Evolutionary conservation across 2,113 vertebrate species (phyloP).

Genomic region (Oenanthe melanoleuca): DNA sequence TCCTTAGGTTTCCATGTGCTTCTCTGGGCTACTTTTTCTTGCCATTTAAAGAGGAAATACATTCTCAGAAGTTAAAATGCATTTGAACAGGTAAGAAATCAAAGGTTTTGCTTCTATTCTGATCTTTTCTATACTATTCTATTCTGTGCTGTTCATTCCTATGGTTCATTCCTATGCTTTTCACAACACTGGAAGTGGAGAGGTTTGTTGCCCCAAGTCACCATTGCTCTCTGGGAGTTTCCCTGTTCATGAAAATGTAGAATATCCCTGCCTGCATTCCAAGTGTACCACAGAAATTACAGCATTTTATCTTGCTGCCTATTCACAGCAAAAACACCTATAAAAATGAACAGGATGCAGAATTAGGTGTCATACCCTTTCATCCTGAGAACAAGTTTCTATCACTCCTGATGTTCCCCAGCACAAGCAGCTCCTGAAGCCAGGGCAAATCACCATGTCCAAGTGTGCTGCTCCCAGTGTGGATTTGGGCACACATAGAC

Average conservation of each 20-base stretch:
- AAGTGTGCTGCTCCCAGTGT: not conserved
- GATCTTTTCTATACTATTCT: not conserved
- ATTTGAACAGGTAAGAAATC: not conserved
- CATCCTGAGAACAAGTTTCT: not conserved
- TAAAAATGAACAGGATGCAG: not conserved
- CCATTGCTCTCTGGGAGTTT: not conserved
- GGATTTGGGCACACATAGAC: not conserved
- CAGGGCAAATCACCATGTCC: not conserved
- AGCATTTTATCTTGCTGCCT: not conserved
- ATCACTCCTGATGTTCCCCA: accelerated
- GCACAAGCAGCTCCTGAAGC: not conserved
- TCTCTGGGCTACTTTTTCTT: not conserved
- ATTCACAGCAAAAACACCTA: not conserved
- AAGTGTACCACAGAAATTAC: not conserved
- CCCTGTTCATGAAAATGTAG: not conserved
- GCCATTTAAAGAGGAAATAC: not conserved
- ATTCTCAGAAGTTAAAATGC: not conserved
- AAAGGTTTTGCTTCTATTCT: not conserved
- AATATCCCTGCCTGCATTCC: not conserved
- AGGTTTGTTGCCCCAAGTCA: not conserved
- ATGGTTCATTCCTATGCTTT: not conserved
- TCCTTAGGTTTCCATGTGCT: not conserved
- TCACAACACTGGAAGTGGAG: not conserved
- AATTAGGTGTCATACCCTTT: not conserved
- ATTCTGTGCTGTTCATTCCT: not conserved